These are phyloP conservation scores for Willowsia nigromaculata DNA, from an alignment of 2,888 invertebrate species.

Conservation along the genomic window DNA sequence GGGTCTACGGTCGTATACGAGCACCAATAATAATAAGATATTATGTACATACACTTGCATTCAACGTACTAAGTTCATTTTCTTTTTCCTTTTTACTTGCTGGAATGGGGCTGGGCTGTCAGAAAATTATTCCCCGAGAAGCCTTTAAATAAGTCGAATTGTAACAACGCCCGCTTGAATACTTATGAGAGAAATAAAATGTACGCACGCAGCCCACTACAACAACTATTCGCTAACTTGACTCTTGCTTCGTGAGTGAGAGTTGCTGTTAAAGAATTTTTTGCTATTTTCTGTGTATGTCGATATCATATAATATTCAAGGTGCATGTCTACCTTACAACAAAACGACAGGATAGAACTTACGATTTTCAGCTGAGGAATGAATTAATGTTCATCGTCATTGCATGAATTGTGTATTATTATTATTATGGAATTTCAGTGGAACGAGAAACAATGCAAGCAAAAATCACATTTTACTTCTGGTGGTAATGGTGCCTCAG, in stretches of 20 bases:
- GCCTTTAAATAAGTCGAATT: constrained; percentile 59
- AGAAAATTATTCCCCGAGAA: constrained; percentile 61
- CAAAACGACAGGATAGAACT: background rate
- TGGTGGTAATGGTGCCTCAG: background rate
- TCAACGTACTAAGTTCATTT: constrained; percentile 16
- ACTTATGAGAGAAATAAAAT: constrained; percentile 45
- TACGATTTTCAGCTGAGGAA: constrained; percentile 6
- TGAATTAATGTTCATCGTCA: constrained; percentile 26
- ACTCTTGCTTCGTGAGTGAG: background rate
- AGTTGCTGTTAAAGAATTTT: background rate
- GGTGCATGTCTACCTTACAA: background rate
- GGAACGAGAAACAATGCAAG: background rate
- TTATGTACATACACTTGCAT: background rate
- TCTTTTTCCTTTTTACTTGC: constrained; percentile 43
- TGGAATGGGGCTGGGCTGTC: constrained; percentile 59
- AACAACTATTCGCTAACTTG: background rate
- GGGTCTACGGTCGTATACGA: background rate
- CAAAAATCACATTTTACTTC: background rate
- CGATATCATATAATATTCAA: constrained; percentile 16
- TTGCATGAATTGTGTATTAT: background rate
- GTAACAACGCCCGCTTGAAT: constrained; percentile 51
- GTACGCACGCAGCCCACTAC: constrained; percentile 14
- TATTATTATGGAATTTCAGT: background rate
- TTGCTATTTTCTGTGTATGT: background rate
- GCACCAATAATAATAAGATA: constrained; percentile 1